Percentiles rank a stretch among this genome's conserved stretches.
Evolutionary conservation across 2,888 invertebrate genomes (phyloP).

Genomic region (Linyphia triangularis): DNA sequence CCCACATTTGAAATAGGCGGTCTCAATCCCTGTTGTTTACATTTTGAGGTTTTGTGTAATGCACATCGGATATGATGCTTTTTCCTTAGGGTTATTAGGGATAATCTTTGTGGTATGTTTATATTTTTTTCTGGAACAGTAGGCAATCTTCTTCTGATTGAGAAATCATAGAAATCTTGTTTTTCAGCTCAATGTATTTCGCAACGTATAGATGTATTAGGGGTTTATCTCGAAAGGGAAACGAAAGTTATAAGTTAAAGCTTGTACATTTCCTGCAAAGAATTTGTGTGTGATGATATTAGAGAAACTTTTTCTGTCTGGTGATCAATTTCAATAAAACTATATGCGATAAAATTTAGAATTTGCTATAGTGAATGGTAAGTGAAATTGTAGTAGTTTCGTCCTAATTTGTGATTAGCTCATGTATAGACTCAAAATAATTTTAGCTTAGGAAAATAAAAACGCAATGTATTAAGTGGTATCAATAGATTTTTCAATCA

Average conservation of each 20-base stretch:
- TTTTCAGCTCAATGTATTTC: neutral
- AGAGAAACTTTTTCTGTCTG: no score
- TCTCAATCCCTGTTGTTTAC: slow-evolving; percentile 7
- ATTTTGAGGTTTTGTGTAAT: neutral
- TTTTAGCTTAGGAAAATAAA: no score
- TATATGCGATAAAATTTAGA: no score
- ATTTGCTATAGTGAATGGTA: no score
- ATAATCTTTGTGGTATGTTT: neutral
- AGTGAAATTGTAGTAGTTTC: no score
- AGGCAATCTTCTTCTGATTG: neutral
- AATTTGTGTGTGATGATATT: neutral
- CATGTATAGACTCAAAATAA: no score
- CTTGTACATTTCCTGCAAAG: neutral
- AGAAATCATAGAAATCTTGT: neutral
- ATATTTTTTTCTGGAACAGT: neutral
- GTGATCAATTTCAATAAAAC: no score
- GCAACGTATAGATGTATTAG: neutral
- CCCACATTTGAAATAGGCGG: neutral
- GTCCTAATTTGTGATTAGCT: no score
- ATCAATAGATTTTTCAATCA: no score
- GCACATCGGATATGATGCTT: neutral
- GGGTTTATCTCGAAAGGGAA: neutral
- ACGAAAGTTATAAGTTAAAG: neutral
- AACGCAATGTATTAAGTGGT: no score
- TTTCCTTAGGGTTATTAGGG: neutral